These are phyloP conservation scores for Apocrypta bakeri DNA, from an alignment of 1,140 invertebrate species.

Conservation along the genomic window DNA sequence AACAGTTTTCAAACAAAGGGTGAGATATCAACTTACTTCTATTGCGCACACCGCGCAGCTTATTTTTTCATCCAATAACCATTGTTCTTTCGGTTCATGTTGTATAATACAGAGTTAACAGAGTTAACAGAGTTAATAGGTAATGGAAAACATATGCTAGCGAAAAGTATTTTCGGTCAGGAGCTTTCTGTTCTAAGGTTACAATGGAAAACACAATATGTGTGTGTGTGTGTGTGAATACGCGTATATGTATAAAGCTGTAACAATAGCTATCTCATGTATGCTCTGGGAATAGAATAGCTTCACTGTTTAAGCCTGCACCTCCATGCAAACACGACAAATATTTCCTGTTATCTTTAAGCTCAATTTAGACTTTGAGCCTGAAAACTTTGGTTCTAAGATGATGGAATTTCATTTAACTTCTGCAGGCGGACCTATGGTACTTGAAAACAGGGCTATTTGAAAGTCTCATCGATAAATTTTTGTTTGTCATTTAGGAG, in stretches of 20 bases:
- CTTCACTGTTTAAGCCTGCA: background rate
- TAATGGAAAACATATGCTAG: too few species aligned
- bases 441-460: too few species aligned
- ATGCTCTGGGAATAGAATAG: background rate
- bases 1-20: constrained; percentile 61
- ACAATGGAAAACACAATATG: constrained; percentile 3
- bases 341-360: background rate
- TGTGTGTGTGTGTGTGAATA: background rate
- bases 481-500: constrained; percentile 62
- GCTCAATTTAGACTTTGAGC: too few species aligned
- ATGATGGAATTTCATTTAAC: too few species aligned
- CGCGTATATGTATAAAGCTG: too few species aligned
- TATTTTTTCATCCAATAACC: too few species aligned
- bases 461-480: background rate
- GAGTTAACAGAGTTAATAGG: background rate
- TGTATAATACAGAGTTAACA: background rate
- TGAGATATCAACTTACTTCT: too few species aligned
- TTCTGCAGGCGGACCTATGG: background rate
- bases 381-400: too few species aligned
- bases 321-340: background rate
- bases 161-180: background rate
- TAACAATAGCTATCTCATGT: background rate
- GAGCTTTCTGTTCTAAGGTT: background rate
- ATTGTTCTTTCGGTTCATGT: background rate
- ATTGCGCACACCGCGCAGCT: too few species aligned